Percentiles rank a stretch among this genome's conserved stretches.
These are phyloP conservation scores for Copsychus sechellarum DNA, from an alignment of 2,113 vertebrate genomes.

Conservation along the genomic window DNA sequence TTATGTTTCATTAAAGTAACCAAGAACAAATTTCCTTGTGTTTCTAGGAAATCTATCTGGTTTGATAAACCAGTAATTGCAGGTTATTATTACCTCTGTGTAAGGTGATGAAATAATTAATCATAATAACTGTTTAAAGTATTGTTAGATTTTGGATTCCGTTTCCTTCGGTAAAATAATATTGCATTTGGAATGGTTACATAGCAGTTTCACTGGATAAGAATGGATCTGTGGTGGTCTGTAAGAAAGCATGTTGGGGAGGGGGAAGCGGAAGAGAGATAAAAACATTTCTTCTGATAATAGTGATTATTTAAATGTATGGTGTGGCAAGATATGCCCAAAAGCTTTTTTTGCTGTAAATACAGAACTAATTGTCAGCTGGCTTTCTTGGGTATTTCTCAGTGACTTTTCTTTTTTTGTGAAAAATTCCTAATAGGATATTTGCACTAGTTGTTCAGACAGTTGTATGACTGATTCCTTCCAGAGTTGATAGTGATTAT, in stretches of 20 bases:
- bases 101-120: conserved; percentile 1
- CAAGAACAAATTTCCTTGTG: neutral
- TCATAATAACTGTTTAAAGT: neutral
- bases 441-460: neutral
- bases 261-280: rapidly evolving
- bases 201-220: neutral
- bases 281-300: neutral
- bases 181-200: neutral
- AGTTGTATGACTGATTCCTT: neutral
- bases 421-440: neutral
- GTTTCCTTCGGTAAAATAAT: neutral
- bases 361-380: neutral
- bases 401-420: neutral
- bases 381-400: neutral
- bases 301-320: neutral
- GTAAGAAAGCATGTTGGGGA: neutral
- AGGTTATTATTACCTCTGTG: neutral
- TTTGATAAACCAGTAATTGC: neutral
- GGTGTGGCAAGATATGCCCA: rapidly evolving
- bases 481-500: neutral
- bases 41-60: neutral
- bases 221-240: neutral
- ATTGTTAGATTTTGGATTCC: neutral
- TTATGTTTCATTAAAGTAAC: neutral
- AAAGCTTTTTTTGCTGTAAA: neutral